phyloP scores from a whole-genome alignment of 2,888 invertebrate species.

The Caenorhabditis virilis region DNA sequence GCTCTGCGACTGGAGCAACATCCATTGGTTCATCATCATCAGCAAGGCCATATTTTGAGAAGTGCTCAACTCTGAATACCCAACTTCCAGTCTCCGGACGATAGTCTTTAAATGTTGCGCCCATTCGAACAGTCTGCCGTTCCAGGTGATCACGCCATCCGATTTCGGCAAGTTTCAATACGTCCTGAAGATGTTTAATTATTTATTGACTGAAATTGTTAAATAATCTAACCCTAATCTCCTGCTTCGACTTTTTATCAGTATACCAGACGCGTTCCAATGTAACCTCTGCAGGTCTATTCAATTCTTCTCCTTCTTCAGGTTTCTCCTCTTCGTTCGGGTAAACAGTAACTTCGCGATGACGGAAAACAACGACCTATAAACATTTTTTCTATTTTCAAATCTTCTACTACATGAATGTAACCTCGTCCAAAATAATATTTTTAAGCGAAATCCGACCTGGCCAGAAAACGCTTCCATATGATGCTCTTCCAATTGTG shows the following conservation, averaged over 20 bases:
- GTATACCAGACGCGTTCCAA: conserved; percentile 91
- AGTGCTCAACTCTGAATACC: conserved; percentile 78
- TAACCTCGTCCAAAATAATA: conserved; percentile 47
- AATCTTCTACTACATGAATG: too few relatives aligned
- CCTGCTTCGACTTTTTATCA: conserved; percentile 81
- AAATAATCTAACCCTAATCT: too few relatives aligned
- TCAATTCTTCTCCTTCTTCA: conserved; percentile 83
- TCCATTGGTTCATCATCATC: conserved; percentile 40
- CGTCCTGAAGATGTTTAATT: too few relatives aligned
- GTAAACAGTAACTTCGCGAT: conserved; percentile 92
- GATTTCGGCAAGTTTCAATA: conserved; percentile 79
- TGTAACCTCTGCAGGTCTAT: conserved; percentile 77
- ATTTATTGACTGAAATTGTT: too few relatives aligned
- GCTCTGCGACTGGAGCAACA: conserved; percentile 4
- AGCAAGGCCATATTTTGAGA: conserved; percentile 71
- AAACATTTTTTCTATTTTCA: too few relatives aligned
- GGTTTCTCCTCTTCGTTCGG: conserved; percentile 89
- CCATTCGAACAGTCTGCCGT: conserved; percentile 82
- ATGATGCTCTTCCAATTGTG: conserved; percentile 71
- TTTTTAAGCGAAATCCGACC: conserved; percentile 65
- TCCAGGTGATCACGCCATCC: conserved; percentile 85
- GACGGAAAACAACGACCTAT: conserved; percentile 74
- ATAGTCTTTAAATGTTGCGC: conserved; percentile 87
- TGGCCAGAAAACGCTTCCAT: conserved; percentile 72
- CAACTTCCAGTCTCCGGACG: conserved; percentile 93